Evolutionary conservation across 1,140 invertebrate genomes (phyloP), one percentile per base, ranked within the genome.

Genomic region (Brachionus rubens): DNA sequence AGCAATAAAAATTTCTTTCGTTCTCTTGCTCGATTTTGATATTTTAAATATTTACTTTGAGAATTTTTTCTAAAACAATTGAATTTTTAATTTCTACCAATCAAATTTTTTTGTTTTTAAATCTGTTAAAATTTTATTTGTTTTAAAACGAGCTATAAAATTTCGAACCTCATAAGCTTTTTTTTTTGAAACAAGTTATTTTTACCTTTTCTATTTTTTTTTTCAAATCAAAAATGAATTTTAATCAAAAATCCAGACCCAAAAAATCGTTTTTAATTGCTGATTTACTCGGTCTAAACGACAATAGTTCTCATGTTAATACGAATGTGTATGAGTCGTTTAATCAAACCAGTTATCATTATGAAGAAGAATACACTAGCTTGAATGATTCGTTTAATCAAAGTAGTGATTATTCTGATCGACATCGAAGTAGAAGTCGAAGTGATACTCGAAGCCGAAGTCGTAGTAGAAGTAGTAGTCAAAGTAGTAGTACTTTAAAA

Each of bases 401-500:
- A 10, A 12, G 16, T 4, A 26, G 24, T 16, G 40, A 65, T 2
- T 43, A 12, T 12, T 19, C 19, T 5, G 36, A 65, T 0, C 12
- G 59, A 10, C 24, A 21, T 46, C 16, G 59, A 16, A 43, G 36
- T 43, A 41, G 40, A 24, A 65, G 59, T 43, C 19, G 19, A 41
- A 41, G 41, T 24, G 16, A 21, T 24, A 43, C 16, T 65, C 16
- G 59, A n/a, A 65, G 59, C 19, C 14, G 59, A 43, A 65, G 59
- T 24, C 16, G 59, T 5, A 65, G 59, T 40, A 21, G 59, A 43
- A 65, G 59, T 24, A 65, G 43, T 19, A 72, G 67, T 43, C 10
- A 21, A 2, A 70, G 50, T 12, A 50, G 68, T 10, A 16, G 43
- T 50, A 54, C 28, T 54, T 36, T 40, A 12, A 98, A 98, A 86